These are phyloP conservation scores for Amphilophus citrinellus DNA, from an alignment of 2,113 vertebrate species.

Conservation along the genomic window DNA sequence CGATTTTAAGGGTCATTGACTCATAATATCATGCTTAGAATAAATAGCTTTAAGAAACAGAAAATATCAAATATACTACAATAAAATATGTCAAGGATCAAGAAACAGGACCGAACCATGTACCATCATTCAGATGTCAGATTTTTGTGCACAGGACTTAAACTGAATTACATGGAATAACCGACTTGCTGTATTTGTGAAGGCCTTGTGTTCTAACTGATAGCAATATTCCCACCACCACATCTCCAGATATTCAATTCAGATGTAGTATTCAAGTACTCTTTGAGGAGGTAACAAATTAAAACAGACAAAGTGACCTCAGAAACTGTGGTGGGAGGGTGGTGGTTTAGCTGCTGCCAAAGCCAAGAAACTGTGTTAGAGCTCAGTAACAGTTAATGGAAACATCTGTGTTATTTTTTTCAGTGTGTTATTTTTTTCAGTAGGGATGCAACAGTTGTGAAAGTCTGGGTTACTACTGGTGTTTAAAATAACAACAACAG, in stretches of 20 bases:
- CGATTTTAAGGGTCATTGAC: not conserved
- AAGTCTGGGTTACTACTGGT: not conserved
- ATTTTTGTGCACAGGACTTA: not conserved
- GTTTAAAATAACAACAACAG: not conserved
- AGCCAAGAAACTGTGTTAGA: not conserved
- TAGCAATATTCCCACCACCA: not conserved
- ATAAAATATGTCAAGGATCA: not conserved
- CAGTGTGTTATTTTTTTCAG: not conserved
- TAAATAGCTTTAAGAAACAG: not conserved
- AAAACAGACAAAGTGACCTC: slow-evolving; percentile 7
- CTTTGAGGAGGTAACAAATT: slow-evolving; percentile 1
- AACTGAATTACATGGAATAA: not conserved
- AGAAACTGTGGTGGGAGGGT: not conserved
- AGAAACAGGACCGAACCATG: not conserved
- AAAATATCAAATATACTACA: not conserved
- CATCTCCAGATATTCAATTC: not conserved
- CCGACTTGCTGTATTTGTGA: not conserved
- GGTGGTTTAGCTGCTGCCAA: slow-evolving; percentile 9
- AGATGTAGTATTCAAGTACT: not conserved
- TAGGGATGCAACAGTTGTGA: not conserved
- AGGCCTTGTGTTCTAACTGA: not conserved
- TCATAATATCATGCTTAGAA: not conserved
- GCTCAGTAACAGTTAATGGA: not conserved
- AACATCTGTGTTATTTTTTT: slow-evolving; percentile 15
- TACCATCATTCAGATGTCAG: not conserved